These are phyloP conservation scores for Drosophila pallidifrons DNA, from an alignment of 1,140 invertebrate genomes.

Conservation along the genomic window DNA sequence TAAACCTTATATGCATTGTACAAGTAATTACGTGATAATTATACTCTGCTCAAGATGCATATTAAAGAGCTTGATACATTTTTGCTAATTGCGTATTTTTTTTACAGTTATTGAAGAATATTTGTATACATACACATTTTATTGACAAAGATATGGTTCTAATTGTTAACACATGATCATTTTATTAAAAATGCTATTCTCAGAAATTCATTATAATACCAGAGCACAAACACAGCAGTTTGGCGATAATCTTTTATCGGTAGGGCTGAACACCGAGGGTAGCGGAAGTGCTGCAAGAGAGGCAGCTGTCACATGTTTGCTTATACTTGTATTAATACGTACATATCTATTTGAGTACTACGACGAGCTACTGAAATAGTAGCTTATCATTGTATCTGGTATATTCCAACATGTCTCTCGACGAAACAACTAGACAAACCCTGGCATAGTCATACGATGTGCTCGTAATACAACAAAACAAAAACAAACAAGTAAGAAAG, in stretches of 20 bases:
- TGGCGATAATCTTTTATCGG: background rate
- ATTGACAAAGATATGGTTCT: background rate
- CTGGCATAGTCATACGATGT: background rate
- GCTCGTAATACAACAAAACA: constrained; percentile 2
- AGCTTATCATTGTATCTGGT: background rate
- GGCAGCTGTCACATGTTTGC: background rate
- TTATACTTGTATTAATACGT: background rate
- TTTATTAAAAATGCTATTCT: background rate
- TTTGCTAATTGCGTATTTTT: too few species aligned
- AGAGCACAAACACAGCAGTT: background rate
- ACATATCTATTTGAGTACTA: background rate
- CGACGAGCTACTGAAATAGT: background rate
- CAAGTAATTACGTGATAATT: background rate
- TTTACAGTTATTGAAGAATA: too few species aligned
- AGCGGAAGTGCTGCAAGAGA: background rate
- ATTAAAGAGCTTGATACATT: background rate
- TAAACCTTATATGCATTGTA: background rate
- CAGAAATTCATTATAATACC: background rate
- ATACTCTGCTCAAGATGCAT: background rate
- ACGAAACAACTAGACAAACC: background rate
- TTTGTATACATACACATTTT: too few species aligned
- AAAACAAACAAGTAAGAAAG: too few species aligned
- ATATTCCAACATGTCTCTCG: background rate
- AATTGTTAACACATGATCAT: background rate
- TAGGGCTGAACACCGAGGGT: background rate